Evolutionary conservation across 2,797 vertebrate species (phyloP).

Genomic region (Loriculus beryllinus): DNA sequence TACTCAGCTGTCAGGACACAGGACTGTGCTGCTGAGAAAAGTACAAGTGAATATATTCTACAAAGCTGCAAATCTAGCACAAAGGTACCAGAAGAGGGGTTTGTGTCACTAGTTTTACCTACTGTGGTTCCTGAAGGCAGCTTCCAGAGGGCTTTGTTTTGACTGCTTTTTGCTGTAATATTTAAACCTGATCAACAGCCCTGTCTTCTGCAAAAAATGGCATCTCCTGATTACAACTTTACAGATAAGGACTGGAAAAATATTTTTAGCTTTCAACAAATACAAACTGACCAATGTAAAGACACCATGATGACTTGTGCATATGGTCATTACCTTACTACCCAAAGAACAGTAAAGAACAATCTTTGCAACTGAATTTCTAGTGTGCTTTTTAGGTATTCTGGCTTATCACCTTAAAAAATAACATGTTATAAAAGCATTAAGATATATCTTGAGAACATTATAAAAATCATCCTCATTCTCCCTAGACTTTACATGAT

Average conservation of each 20-base stretch:
- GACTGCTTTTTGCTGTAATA: conserved; percentile 19
- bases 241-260: conserved; percentile 15
- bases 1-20: conserved; percentile 56
- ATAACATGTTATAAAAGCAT: neutral
- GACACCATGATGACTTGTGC: neutral
- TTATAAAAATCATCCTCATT: neutral
- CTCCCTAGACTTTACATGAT: neutral
- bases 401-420: neutral
- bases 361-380: neutral
- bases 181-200: conserved; percentile 4
- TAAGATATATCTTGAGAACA: neutral
- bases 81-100: conserved; percentile 40
- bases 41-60: conserved; percentile 10
- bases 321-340: neutral
- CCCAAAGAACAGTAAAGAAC: neutral
- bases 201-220: conserved; percentile 1
- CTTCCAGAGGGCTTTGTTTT: conserved; percentile 36
- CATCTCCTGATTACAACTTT: neutral
- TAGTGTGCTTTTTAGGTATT: neutral
- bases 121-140: neutral
- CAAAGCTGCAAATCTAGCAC: conserved; percentile 4
- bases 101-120: conserved; percentile 23
- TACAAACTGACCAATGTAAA: neutral
- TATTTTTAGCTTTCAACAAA: neutral
- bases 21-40: conserved; percentile 17